Conservation (phyloP, 2,888 invertebrate species). For the Megamerina dolium region DNA sequence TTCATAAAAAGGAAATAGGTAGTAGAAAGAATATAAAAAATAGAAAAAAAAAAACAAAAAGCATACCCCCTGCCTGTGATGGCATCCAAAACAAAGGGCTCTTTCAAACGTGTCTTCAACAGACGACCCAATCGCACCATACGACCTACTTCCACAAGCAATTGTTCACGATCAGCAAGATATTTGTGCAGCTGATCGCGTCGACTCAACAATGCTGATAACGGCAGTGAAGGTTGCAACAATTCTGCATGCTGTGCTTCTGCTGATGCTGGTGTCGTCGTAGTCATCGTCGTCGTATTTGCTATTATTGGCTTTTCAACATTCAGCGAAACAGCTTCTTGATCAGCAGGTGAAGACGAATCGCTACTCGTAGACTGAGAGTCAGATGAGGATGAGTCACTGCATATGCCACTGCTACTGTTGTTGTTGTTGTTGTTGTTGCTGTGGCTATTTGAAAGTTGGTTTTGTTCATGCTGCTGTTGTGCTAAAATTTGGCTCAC, state of each 20-base stretch:
- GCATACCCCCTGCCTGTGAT: conserved; percentile 40
- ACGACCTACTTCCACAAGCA: conserved; percentile 64
- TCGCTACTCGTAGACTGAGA: conserved; percentile 14
- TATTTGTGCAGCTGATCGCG: conserved; percentile 53
- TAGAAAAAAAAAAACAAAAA: conserved; percentile 2
- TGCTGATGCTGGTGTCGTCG: not conserved
- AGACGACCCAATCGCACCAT: conserved; percentile 66
- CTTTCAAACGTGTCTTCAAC: conserved; percentile 59
- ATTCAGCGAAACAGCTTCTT: too few species aligned
- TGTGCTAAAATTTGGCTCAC: conserved; percentile 43
- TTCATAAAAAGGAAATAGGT: not conserved
- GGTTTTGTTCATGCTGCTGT: conserved; percentile 28
- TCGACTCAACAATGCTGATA: conserved; percentile 39
- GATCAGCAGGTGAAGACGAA: too few species aligned
- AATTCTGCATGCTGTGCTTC: conserved; percentile 5
- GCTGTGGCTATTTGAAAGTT: conserved; percentile 33
- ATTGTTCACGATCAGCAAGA: conserved; percentile 57
- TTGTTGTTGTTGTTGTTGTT: too few species aligned
- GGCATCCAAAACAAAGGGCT: conserved; percentile 53
- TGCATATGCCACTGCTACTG: conserved; percentile 26
- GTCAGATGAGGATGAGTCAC: conserved; percentile 21
- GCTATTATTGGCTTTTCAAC: not conserved
- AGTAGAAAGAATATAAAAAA: conserved; percentile 4
- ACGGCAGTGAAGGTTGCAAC: conserved; percentile 12
- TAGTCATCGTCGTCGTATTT: not conserved